Percentiles rank a stretch among this genome's conserved stretches.
phyloP scores from a whole-genome alignment of 2,113 vertebrate species.

The Anarrhichthys ocellatus region DNA sequence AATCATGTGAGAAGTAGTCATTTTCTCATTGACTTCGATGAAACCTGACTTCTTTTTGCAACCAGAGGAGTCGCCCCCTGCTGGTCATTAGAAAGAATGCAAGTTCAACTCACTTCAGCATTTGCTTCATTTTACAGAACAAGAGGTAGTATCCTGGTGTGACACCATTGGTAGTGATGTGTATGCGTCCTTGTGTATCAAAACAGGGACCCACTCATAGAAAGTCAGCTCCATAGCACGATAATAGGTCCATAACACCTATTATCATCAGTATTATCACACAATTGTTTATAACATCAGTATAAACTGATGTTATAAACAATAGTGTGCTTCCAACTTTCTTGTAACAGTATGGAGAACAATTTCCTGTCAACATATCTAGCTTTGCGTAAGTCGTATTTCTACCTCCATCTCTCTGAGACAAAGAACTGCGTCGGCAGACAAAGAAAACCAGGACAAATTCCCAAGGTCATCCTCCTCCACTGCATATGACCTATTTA shows the following conservation, averaged over 20 bases:
- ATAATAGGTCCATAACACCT: neutral
- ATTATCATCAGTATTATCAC: too few relatives aligned
- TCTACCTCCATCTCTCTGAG: constrained; percentile 22
- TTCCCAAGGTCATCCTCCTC: constrained; percentile 77
- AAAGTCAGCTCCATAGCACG: neutral
- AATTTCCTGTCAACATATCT: neutral
- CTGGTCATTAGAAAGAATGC: neutral
- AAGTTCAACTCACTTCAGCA: neutral
- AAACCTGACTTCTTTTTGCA: neutral
- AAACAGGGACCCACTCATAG: neutral
- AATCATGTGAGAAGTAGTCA: neutral
- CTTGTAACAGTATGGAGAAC: neutral
- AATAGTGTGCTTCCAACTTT: neutral
- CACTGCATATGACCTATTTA: constrained; percentile 80
- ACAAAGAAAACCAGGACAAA: constrained; percentile 75
- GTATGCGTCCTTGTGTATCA: fast-evolving
- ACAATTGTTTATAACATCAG: too few relatives aligned
- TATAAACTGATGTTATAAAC: neutral
- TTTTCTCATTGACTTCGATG: neutral
- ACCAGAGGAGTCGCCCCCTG: neutral
- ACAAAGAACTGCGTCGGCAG: constrained; percentile 61
- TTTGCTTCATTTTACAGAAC: neutral
- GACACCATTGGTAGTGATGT: neutral
- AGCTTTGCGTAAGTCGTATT: neutral
- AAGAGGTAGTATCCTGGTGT: neutral